Conservation (phyloP, 2,797 vertebrate species). For the Trachops cirrhosus region DNA sequence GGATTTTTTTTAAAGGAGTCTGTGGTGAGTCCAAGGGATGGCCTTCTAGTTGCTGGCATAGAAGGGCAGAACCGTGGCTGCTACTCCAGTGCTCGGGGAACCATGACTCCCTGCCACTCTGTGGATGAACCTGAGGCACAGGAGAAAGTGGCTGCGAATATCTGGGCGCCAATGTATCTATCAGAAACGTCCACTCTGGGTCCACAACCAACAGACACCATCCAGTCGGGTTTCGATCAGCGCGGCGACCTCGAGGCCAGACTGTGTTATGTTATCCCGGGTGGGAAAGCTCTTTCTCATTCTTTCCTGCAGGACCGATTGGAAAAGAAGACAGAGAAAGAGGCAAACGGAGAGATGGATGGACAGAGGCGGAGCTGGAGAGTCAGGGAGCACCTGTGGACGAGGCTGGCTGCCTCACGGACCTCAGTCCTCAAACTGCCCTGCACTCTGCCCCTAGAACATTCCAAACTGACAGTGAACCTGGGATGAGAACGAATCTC, state of each 20-base stretch:
- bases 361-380: too few relatives aligned
- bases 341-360: rapidly evolving
- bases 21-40: neutral
- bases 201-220: neutral
- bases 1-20: neutral
- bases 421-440: neutral
- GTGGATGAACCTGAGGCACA: neutral
- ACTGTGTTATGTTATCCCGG: neutral
- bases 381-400: too few relatives aligned
- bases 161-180: neutral
- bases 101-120: neutral
- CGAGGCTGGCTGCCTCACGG: neutral
- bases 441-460: neutral
- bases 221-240: neutral
- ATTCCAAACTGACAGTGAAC: neutral
- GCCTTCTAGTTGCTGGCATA: neutral
- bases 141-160: neutral
- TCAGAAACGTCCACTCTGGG: neutral
- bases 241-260: neutral
- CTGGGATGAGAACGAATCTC: neutral
- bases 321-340: neutral
- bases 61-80: rapidly evolving
- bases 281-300: neutral
- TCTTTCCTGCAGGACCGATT: neutral
- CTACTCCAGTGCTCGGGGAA: too few relatives aligned